These are phyloP conservation scores for Pyrgilauda ruficollis DNA, from an alignment of 2,113 vertebrate species.

Conservation along the genomic window DNA sequence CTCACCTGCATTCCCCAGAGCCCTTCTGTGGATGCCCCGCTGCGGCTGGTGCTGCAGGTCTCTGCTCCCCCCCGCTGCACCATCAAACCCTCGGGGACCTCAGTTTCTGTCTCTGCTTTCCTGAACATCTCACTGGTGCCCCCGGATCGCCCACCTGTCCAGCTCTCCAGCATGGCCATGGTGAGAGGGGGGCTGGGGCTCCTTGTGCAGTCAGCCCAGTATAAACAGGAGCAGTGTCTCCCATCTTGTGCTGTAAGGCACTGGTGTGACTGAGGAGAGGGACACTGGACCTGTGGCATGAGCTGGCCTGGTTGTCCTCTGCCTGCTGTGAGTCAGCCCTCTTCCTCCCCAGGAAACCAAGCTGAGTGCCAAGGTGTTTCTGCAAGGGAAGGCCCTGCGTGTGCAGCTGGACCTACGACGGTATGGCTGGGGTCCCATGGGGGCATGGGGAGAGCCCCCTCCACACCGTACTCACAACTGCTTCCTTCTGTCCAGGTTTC, in stretches of 20 bases:
- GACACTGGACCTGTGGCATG: background rate
- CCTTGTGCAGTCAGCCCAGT: background rate
- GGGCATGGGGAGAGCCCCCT: background rate
- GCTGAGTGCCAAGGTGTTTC: slow-evolving; percentile 85
- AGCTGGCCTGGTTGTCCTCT: background rate
- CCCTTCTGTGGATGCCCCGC: slow-evolving; percentile 81
- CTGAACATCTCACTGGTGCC: slow-evolving; percentile 84
- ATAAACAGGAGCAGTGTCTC: fast-evolving
- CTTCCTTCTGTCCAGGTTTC: slow-evolving; percentile 78
- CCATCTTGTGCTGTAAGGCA: background rate
- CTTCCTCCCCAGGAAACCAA: slow-evolving; percentile 78
- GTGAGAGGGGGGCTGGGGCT: slow-evolving; percentile 51
- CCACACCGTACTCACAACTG: fast-evolving
- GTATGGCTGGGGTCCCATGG: slow-evolving; percentile 46
- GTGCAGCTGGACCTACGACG: slow-evolving; percentile 86
- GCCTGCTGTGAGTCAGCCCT: background rate
- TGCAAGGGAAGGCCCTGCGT: slow-evolving; percentile 83
- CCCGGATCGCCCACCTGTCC: slow-evolving; percentile 58
- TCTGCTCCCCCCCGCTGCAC: slow-evolving; percentile 76
- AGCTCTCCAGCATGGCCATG: slow-evolving; percentile 92
- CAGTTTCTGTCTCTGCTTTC: slow-evolving; percentile 77
- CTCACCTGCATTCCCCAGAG: slow-evolving; percentile 53
- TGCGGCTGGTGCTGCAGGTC: slow-evolving; percentile 82
- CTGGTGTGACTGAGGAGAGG: fast-evolving
- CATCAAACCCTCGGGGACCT: slow-evolving; percentile 87